A percentile compares a stretch with the other conserved stretches of the same genome.
Conservation (phyloP, 2,797 vertebrate genomes). For the Eupleurogrammus muticus region DNA sequence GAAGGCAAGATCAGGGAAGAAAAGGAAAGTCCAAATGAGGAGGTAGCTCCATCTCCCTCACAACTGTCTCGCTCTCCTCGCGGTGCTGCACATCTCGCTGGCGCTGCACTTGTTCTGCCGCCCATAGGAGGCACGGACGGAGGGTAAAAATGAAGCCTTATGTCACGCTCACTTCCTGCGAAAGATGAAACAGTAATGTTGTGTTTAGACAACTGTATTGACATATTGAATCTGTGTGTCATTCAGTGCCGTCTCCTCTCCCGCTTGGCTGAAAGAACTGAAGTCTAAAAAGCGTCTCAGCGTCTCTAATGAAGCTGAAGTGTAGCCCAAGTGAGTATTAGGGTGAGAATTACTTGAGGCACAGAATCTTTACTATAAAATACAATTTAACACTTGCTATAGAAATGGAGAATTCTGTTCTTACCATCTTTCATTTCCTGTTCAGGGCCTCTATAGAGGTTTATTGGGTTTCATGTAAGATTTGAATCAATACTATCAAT, state of each 20-base stretch:
- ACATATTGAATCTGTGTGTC: constrained; percentile 24
- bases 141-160: constrained; percentile 76
- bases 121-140: constrained; percentile 78
- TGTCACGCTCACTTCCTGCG: not conserved
- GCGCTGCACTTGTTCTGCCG: constrained; percentile 84
- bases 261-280: constrained; percentile 92
- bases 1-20: constrained; percentile 65
- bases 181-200: not conserved
- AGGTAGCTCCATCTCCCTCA: constrained; percentile 57
- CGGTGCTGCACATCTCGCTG: constrained; percentile 68
- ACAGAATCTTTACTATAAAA: not conserved
- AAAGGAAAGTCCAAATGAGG: constrained; percentile 70
- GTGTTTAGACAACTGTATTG: not conserved
- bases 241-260: constrained; percentile 82
- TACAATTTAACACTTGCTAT: not conserved
- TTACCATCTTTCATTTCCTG: not conserved
- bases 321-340: constrained; percentile 72
- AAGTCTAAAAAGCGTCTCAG: constrained; percentile 92
- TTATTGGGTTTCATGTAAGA: no score
- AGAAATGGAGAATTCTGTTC: not conserved
- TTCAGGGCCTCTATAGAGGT: no score
- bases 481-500: no score
- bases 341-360: not conserved
- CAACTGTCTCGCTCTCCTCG: constrained; percentile 81
- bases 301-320: constrained; percentile 84